phyloP scores from a whole-genome alignment of 2,113 vertebrate genomes.

The Campylomormyrus tamandua region DNA sequence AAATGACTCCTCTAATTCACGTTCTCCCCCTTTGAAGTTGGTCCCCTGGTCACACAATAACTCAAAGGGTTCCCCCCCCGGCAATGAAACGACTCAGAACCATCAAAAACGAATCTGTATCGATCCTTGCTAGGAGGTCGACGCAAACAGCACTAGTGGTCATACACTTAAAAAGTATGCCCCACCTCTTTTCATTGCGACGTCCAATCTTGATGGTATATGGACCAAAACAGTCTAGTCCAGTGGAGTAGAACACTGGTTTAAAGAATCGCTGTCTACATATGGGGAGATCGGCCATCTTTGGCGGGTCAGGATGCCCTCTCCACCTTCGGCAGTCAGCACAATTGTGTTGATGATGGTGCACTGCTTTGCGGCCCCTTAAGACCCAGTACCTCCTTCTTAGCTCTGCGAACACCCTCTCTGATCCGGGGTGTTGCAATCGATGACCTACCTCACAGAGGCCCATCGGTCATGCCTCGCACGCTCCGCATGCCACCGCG shows the following conservation, averaged over 20 bases:
- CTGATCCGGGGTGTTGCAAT: background rate
- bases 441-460: background rate
- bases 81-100: background rate
- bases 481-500: background rate
- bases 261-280: background rate
- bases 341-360: background rate
- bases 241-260: background rate
- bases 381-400: background rate
- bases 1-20: background rate
- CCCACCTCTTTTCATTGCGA: background rate
- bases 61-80: background rate
- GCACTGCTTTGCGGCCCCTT: background rate
- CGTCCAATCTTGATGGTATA: background rate
- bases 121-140: background rate
- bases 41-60: background rate
- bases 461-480: background rate
- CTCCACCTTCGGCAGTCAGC: background rate
- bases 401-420: background rate
- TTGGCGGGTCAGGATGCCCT: background rate
- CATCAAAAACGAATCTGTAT: background rate
- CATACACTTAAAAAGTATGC: background rate
- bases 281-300: background rate
- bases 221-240: background rate
- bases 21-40: background rate
- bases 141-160: background rate